These are phyloP conservation scores for Thalassoma bifasciatum DNA, from an alignment of 2,113 vertebrate genomes.

Conservation along the genomic window DNA sequence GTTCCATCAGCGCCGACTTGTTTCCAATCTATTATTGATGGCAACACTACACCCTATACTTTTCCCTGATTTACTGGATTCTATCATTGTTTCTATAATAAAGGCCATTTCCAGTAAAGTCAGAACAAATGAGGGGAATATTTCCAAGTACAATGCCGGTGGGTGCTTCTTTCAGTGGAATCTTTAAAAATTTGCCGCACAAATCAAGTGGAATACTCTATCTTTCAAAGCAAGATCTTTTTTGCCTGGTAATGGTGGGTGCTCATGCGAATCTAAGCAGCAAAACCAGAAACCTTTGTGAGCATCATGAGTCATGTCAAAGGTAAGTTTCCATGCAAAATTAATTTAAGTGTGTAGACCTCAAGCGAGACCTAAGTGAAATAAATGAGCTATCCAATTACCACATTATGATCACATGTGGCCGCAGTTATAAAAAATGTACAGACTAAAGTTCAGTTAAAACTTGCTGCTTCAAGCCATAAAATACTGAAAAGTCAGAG, in stretches of 20 bases:
- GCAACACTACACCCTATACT: slow-evolving; percentile 80
- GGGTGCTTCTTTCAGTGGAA: slow-evolving; percentile 44
- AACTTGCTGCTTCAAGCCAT: slow-evolving; percentile 2
- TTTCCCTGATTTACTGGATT: slow-evolving; percentile 82
- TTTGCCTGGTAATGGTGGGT: not conserved
- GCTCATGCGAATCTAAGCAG: slow-evolving; percentile 1
- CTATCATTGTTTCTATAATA: slow-evolving; percentile 80
- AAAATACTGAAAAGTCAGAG: not conserved
- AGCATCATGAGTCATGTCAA: slow-evolving; percentile 69
- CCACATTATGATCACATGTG: slow-evolving; percentile 71
- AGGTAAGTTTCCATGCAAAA: slow-evolving; percentile 65
- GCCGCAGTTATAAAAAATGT: slow-evolving; percentile 10
- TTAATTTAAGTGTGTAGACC: slow-evolving; percentile 71
- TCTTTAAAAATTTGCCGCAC: slow-evolving; percentile 45
- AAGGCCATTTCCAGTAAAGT: slow-evolving; percentile 79
- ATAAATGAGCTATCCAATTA: slow-evolving; percentile 80
- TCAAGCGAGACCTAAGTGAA: slow-evolving; percentile 71
- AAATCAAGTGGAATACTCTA: slow-evolving; percentile 26
- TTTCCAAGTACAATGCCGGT: slow-evolving; percentile 64
- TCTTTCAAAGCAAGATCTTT: slow-evolving; percentile 14
- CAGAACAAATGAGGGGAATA: slow-evolving; percentile 68
- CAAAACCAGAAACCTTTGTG: slow-evolving; percentile 55
- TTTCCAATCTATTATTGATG: slow-evolving; percentile 84
- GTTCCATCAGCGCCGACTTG: slow-evolving; percentile 80
- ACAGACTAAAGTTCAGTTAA: slow-evolving; percentile 15